Percentiles rank a stretch among this genome's conserved stretches.
These are phyloP conservation scores for Drosophila willistoni DNA, from an alignment of 1,140 invertebrate species.

Conservation along the genomic window DNA sequence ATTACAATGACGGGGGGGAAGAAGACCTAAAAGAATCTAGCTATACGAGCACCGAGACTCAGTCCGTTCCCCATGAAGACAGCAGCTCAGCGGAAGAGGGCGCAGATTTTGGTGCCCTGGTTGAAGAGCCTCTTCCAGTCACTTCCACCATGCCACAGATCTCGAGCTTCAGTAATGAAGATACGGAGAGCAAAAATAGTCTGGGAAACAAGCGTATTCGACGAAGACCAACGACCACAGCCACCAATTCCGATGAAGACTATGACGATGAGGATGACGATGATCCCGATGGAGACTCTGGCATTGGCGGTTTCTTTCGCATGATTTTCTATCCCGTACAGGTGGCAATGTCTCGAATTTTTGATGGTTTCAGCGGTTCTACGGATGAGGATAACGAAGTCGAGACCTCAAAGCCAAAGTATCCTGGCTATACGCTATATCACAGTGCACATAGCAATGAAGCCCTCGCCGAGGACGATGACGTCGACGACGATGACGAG, in stretches of 20 bases:
- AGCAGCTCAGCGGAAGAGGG: constrained; percentile 74
- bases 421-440: constrained; percentile 75
- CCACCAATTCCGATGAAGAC: constrained; percentile 40
- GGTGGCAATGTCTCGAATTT: constrained; percentile 65
- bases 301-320: constrained; percentile 70
- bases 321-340: constrained; percentile 80
- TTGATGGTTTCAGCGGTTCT: constrained; percentile 54
- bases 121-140: constrained; percentile 37
- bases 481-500: neutral
- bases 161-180: constrained; percentile 2
- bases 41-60: constrained; percentile 1
- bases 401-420: constrained; percentile 28
- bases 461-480: constrained; percentile 23
- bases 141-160: neutral
- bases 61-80: constrained; percentile 33
- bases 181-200: constrained; percentile 41
- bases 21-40: neutral
- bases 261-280: constrained; percentile 44
- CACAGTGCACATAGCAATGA: constrained; percentile 68
- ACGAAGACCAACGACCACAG: constrained; percentile 39
- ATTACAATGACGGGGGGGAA: constrained; percentile 34
- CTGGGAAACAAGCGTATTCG: constrained; percentile 69
- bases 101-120: constrained; percentile 73
- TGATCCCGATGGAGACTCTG: constrained; percentile 25
- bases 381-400: constrained; percentile 34